Percentiles rank a stretch among this genome's conserved stretches.
Evolutionary conservation across 2,888 invertebrate species (phyloP).

Genomic region (Ichneumoninae sp.): DNA sequence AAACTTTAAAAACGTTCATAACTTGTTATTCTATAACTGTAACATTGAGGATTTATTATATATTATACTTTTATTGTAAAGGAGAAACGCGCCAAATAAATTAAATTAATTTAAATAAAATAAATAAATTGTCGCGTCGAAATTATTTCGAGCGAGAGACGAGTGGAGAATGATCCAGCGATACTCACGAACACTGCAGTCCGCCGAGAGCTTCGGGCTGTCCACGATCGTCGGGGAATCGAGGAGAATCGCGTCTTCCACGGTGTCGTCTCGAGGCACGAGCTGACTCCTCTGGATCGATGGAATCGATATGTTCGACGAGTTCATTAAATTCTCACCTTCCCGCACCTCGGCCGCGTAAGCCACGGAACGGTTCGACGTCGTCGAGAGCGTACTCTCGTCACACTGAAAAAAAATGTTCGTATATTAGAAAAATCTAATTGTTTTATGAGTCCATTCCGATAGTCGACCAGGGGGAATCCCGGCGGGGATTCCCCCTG

Average conservation of each 20-base stretch:
- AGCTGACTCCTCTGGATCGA: conserved; percentile 46
- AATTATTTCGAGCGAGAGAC: not conserved
- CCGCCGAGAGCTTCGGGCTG: conserved; percentile 51
- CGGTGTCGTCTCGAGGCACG: conserved; percentile 33
- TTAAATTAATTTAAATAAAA: not conserved
- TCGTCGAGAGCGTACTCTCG: conserved; percentile 72
- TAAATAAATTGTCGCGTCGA: not conserved
- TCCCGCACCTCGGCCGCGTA: conserved; percentile 88
- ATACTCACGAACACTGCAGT: conserved; percentile 69
- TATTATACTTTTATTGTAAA: too few species aligned
- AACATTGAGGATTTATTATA: too few species aligned
- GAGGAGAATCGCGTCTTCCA: conserved; percentile 26
- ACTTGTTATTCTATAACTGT: too few species aligned
- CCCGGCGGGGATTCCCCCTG: too few species aligned
- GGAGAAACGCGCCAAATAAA: too few species aligned
- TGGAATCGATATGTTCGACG: conserved; percentile 85
- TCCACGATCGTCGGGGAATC: conserved; percentile 23
- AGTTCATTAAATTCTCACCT: conserved; percentile 86
- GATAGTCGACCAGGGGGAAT: too few species aligned
- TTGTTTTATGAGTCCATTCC: not conserved
- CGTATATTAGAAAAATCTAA: conserved; percentile 2
- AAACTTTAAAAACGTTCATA: too few species aligned
- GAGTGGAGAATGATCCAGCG: not conserved
- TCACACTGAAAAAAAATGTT: conserved; percentile 68
- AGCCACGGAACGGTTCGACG: conserved; percentile 78